Evolutionary conservation across 2,797 vertebrate species (phyloP).

Genomic region (Melopsittacus undulatus): DNA sequence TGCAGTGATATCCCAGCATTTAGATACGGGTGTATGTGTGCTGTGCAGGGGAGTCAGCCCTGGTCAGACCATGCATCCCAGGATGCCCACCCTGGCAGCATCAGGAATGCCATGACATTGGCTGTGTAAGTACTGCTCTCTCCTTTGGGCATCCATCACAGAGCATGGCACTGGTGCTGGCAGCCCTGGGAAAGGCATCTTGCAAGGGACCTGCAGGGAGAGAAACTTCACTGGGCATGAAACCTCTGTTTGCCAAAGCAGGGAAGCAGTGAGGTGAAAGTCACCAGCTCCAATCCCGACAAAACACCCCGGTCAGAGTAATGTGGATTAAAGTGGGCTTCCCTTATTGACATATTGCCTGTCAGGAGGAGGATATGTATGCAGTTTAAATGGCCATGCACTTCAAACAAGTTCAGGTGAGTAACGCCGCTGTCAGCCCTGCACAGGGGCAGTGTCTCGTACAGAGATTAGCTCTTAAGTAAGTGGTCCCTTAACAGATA

Average conservation of each 20-base stretch:
- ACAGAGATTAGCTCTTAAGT: neutral
- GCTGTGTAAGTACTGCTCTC: neutral
- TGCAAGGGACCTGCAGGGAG: neutral
- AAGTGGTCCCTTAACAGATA: neutral
- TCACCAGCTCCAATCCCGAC: neutral
- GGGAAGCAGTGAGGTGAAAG: neutral
- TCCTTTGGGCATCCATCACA: fast-evolving
- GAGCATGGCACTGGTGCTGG: neutral
- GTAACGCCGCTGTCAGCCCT: neutral
- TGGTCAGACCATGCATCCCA: fast-evolving
- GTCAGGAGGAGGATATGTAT: neutral
- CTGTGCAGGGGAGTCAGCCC: neutral
- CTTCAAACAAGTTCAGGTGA: neutral
- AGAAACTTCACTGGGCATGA: fast-evolving
- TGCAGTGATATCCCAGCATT: fast-evolving
- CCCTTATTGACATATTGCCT: neutral
- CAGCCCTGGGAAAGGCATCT: neutral
- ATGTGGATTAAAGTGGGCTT: neutral
- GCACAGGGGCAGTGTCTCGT: neutral
- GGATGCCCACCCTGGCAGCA: neutral
- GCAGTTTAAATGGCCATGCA: neutral
- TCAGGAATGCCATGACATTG: neutral
- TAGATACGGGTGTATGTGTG: fast-evolving
- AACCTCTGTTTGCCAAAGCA: neutral
- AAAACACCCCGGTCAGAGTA: neutral